Conservation (phyloP, 2,113 vertebrate species). For the Protobothrops mucrosquamatus region DNA sequence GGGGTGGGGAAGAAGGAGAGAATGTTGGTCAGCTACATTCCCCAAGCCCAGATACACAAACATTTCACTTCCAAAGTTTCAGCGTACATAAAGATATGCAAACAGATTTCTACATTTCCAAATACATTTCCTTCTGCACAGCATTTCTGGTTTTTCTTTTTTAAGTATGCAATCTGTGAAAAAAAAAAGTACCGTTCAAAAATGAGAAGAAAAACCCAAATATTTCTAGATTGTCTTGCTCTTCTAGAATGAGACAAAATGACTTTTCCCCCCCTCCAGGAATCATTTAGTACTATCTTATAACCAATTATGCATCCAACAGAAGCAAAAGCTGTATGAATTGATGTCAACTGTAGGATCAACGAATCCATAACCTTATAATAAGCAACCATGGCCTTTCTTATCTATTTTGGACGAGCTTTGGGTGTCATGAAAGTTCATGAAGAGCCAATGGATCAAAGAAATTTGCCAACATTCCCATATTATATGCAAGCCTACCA, state of each 20-base stretch:
- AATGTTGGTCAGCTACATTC: conserved; percentile 11
- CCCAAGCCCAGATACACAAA: background rate
- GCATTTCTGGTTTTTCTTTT: background rate
- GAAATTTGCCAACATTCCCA: background rate
- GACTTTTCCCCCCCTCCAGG: background rate
- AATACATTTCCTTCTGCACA: background rate
- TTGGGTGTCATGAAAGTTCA: too few species aligned
- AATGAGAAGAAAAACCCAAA: background rate
- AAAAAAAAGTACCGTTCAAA: too few species aligned
- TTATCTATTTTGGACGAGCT: background rate
- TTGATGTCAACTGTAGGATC: background rate
- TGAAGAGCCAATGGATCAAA: background rate
- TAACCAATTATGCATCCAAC: background rate
- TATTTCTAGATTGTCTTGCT: background rate
- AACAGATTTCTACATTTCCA: background rate
- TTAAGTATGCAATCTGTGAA: background rate
- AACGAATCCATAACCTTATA: background rate
- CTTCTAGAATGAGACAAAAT: background rate
- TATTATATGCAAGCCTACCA: background rate
- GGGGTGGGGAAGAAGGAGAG: background rate
- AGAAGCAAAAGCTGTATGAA: background rate
- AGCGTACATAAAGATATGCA: background rate
- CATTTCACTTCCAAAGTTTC: background rate
- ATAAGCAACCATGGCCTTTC: background rate
- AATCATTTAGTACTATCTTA: background rate